Evolutionary conservation across 2,113 vertebrate genomes (phyloP).

Genomic region (Callocephalon fimbriatum): DNA sequence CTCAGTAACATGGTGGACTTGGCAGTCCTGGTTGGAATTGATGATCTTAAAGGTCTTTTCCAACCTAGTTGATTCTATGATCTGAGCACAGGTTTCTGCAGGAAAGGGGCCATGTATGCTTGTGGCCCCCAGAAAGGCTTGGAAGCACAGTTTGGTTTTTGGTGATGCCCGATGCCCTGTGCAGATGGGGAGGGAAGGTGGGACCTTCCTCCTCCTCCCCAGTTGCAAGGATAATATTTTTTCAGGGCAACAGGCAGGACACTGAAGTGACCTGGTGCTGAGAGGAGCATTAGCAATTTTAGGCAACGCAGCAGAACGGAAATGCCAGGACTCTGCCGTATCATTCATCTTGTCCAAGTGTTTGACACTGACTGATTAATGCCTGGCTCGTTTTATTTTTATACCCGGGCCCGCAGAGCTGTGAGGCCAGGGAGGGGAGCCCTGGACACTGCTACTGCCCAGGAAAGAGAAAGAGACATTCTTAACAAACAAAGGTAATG

Average conservation of each 20-base stretch:
- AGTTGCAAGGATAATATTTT: conserved; percentile 64
- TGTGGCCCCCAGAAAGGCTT: background rate
- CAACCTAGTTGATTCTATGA: background rate
- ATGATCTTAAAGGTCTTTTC: background rate
- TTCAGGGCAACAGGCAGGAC: conserved; percentile 36
- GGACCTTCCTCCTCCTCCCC: background rate
- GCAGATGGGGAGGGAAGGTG: background rate
- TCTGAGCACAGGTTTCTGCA: background rate
- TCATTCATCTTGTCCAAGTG: conserved; percentile 25
- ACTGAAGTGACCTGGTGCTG: background rate
- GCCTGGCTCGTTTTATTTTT: conserved; percentile 49
- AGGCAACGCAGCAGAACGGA: conserved; percentile 27
- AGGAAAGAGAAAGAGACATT: background rate
- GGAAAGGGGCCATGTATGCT: fast-evolving
- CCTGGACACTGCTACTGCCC: background rate
- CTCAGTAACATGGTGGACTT: background rate
- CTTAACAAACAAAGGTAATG: background rate
- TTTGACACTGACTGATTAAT: conserved; percentile 68
- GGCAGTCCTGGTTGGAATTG: background rate
- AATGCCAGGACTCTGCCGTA: conserved; percentile 41
- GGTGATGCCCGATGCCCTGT: background rate
- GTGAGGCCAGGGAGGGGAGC: conserved; percentile 9
- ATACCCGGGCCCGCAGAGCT: background rate
- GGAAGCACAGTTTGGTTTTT: background rate
- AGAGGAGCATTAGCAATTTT: conserved; percentile 34